These are phyloP conservation scores for Cyprinus carpio DNA, from an alignment of 2,113 vertebrate genomes.

Conservation along the genomic window DNA sequence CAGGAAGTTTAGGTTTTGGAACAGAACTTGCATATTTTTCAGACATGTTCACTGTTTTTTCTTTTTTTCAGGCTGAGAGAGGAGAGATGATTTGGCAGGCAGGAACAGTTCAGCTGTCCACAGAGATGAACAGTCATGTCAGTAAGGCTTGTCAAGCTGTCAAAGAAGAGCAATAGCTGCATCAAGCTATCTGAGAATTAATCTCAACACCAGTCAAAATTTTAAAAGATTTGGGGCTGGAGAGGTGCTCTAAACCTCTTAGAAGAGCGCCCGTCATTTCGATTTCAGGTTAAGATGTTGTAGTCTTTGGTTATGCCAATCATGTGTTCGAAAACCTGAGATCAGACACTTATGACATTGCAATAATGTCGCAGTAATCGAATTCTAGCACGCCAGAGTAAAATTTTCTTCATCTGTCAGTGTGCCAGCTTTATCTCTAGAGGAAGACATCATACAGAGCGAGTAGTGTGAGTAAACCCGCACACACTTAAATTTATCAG, in stretches of 20 bases:
- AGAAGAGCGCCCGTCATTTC: background rate
- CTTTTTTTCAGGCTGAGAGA: background rate
- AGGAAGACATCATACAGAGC: constrained; percentile 29
- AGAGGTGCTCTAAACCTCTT: background rate
- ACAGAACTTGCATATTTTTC: constrained; percentile 21
- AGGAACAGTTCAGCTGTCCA: constrained; percentile 34
- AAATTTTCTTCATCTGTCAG: constrained; percentile 13
- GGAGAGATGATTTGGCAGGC: constrained; percentile 6
- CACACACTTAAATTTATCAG: constrained; percentile 38
- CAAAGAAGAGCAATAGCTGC: constrained; percentile 8
- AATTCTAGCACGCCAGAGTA: background rate
- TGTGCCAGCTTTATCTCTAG: background rate
- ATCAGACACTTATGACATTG: constrained; percentile 27
- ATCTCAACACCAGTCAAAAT: constrained; percentile 10
- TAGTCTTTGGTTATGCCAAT: constrained; percentile 21
- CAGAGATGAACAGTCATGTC: constrained; percentile 29
- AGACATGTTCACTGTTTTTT: background rate
- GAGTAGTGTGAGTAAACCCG: constrained; percentile 12
- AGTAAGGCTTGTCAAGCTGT: constrained; percentile 16
- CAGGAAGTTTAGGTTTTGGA: background rate
- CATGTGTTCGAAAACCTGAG: constrained; percentile 6
- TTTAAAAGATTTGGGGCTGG: background rate
- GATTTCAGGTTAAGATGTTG: constrained; percentile 5
- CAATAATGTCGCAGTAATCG: background rate
- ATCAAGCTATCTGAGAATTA: constrained; percentile 19